Evolutionary conservation across 35 echinoderm and acorn worm species (phyloP).

Genomic region (Antedon bifida): DNA sequence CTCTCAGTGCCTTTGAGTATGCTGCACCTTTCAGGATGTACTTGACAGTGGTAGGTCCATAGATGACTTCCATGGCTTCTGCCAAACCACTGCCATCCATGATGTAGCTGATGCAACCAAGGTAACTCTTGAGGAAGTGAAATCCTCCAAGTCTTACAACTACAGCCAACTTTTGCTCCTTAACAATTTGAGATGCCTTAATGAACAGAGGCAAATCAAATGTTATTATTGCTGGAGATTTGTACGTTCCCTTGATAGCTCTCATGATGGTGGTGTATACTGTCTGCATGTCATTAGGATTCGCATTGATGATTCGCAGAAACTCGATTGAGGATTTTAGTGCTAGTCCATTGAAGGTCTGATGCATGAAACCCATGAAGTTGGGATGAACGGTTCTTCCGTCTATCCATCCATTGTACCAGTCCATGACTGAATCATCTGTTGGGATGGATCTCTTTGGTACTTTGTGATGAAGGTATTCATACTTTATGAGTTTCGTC

Average conservation of each 20-base stretch:
- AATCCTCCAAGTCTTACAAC: conserved; percentile 38
- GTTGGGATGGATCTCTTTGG: conserved; percentile 11
- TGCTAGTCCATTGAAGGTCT: conserved; percentile 19
- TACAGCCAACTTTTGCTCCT: conserved; percentile 41
- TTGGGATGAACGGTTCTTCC: conserved; percentile 17
- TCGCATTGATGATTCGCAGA: conserved; percentile 36
- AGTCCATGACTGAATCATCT: conserved; percentile 14
- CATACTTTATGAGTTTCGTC: conserved; percentile 28
- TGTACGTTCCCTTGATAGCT: conserved; percentile 17
- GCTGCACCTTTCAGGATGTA: conserved; percentile 42
- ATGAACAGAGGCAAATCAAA: conserved; percentile 42
- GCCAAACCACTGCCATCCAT: conserved; percentile 43
- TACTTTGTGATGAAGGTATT: conserved; percentile 15
- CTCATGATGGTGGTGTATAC: conserved; percentile 9
- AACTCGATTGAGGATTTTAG: conserved; percentile 33
- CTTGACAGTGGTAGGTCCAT: conserved; percentile 24
- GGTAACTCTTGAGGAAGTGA: conserved; percentile 31
- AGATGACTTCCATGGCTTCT: conserved; percentile 36
- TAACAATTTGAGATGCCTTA: conserved; percentile 36
- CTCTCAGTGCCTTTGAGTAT: conserved; percentile 32
- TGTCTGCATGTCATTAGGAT: conserved; percentile 40
- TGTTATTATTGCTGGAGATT: conserved; percentile 28
- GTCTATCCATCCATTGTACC: conserved; percentile 26
- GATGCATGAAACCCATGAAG: conserved; percentile 40
- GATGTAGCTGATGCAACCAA: conserved; percentile 36